phyloP scores from a whole-genome alignment of 2,888 invertebrate species.

The Panorpa germanica region DNA sequence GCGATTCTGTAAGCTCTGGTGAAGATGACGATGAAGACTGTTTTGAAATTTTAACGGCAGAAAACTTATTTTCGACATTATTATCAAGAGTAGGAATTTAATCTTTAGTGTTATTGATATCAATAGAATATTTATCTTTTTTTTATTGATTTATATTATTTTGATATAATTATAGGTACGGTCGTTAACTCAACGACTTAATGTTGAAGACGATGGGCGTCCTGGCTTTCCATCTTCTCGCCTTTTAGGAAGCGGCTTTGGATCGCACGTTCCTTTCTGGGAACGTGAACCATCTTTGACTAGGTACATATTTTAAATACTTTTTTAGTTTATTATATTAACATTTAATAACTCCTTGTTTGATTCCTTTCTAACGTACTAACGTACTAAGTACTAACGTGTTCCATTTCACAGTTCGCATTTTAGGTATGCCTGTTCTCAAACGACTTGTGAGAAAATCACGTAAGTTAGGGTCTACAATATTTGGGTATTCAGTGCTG shows the following conservation, averaged over 20 bases:
- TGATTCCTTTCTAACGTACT: too few relatives aligned
- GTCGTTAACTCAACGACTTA: slow-evolving; percentile 65
- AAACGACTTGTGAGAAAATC: too few relatives aligned
- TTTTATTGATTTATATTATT: slow-evolving; percentile 4
- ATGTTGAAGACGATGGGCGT: slow-evolving; percentile 56
- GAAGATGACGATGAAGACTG: slow-evolving; percentile 80
- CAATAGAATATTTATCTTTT: slow-evolving; percentile 1
- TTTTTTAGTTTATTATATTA: too few relatives aligned
- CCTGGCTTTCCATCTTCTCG: slow-evolving; percentile 42
- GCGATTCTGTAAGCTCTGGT: slow-evolving; percentile 75
- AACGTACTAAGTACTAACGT: too few relatives aligned
- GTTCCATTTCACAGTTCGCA: too few relatives aligned
- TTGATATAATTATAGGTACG: slow-evolving; percentile 35
- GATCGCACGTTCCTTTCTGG: slow-evolving; percentile 24
- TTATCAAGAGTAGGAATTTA: slow-evolving; percentile 38
- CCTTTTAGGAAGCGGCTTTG: slow-evolving; percentile 31
- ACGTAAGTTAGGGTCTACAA: too few relatives aligned
- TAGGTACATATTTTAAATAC: too few relatives aligned
- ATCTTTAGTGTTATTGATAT: slow-evolving; percentile 3
- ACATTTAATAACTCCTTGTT: too few relatives aligned
- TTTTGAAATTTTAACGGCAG: slow-evolving; percentile 79
- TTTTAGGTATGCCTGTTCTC: too few relatives aligned
- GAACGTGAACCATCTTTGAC: slow-evolving; percentile 22
- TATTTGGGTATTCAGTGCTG: too few relatives aligned
- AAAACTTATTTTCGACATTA: slow-evolving; percentile 75